Conservation (phyloP, 1,140 invertebrate genomes). For the Drosophila ogumai region DNA sequence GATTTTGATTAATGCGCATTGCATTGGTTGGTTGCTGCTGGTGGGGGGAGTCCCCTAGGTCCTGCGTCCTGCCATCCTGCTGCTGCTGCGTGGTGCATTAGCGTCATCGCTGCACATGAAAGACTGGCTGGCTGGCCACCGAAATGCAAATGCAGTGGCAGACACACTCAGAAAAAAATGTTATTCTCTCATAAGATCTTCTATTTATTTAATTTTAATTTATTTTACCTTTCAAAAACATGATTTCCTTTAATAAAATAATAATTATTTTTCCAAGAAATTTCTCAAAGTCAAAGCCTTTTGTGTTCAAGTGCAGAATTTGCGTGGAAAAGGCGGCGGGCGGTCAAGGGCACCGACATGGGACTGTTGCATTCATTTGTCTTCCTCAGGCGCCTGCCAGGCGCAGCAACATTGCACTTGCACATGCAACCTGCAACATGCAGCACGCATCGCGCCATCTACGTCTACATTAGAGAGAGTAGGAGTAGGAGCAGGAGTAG, state of each 20-base stretch:
- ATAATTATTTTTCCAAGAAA: not conserved
- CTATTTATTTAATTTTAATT: not conserved
- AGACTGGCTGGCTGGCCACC: slow-evolving; percentile 29
- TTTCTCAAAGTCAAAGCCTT: not conserved
- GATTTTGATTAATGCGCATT: slow-evolving; percentile 77
- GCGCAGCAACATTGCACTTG: slow-evolving; percentile 38
- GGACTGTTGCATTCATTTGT: slow-evolving; percentile 66
- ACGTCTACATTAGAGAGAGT: slow-evolving; percentile 4
- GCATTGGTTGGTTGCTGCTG: slow-evolving; percentile 30
- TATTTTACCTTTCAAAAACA: not conserved
- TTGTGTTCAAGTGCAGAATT: slow-evolving; percentile 1
- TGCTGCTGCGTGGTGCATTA: slow-evolving; percentile 48
- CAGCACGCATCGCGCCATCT: slow-evolving; percentile 39
- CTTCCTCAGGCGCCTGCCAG: slow-evolving; percentile 66
- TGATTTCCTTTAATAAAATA: too few species aligned
- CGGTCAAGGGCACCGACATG: slow-evolving; percentile 53
- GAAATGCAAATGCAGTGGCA: slow-evolving; percentile 59
- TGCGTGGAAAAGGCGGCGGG: slow-evolving; percentile 11
- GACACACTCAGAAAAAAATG: not conserved
- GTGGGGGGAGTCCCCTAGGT: slow-evolving; percentile 12
- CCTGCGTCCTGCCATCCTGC: not conserved
- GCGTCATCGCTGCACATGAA: slow-evolving; percentile 69
- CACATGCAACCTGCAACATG: slow-evolving; percentile 60
- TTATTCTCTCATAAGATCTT: too few species aligned
- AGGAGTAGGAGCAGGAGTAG: not conserved